phyloP scores from a whole-genome alignment of 2,113 vertebrate species.

The Zootoca vivipara region DNA sequence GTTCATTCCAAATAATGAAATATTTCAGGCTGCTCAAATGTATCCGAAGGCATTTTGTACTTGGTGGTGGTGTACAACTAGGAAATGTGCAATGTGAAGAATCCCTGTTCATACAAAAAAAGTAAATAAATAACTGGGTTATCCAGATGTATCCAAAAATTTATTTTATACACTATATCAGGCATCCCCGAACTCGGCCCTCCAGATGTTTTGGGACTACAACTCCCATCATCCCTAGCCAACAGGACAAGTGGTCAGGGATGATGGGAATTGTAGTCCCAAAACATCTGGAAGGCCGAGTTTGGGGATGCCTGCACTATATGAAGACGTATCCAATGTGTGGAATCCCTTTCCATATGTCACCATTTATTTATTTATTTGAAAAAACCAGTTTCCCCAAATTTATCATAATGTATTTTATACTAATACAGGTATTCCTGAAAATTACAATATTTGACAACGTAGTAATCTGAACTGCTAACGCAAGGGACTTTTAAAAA shows the following conservation, averaged over 20 bases:
- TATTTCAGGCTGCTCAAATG: constrained; percentile 13
- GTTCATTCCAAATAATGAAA: fast-evolving
- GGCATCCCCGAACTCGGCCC: no score
- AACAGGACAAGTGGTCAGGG: no score
- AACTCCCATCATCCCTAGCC: no score
- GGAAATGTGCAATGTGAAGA: neutral
- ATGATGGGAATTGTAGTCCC: no score
- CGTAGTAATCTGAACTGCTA: constrained; percentile 61
- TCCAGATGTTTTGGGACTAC: no score
- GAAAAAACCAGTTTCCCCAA: constrained; percentile 11
- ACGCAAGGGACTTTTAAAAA: neutral
- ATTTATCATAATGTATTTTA: constrained; percentile 11
- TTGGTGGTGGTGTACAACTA: neutral
- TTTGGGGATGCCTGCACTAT: no score
- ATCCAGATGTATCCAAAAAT: neutral
- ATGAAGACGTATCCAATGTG: neutral
- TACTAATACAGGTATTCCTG: constrained; percentile 3
- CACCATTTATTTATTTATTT: no score
- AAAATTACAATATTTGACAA: constrained; percentile 65
- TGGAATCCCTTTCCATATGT: neutral
- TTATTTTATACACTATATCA: no score
- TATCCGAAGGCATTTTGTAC: constrained; percentile 24
- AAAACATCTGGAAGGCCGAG: no score
- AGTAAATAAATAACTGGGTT: neutral
- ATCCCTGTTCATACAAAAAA: neutral